Evolutionary conservation across 2,888 invertebrate genomes (phyloP), one percentile per base, ranked within the genome.

Genomic region (Hypolimnas misippus): DNA sequence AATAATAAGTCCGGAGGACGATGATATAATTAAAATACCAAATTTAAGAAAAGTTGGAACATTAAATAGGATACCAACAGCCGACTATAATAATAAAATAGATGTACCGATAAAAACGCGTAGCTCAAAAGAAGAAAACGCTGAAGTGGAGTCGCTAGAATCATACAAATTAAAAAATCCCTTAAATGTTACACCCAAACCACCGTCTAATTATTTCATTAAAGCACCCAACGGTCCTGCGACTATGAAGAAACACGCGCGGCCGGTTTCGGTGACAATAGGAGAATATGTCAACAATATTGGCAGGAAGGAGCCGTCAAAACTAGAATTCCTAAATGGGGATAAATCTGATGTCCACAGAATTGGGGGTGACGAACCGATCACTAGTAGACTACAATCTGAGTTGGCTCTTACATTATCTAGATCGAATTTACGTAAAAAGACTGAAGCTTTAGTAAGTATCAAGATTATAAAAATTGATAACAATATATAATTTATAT

Each of bases 331-430:
- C 78, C 89, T 96, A 49, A 87, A 82, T 64, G 84, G 83, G 50
- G 92, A 92, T 60, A 91, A 89, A 70, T 73, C 79, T 3, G 89
- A 88, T 59, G 85, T 82, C n/a, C 79, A 81, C 56, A 73, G 82
- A 67, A 79, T 79, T 62, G 79, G 82, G 56, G 91, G 90, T 29
- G 87, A 91, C 68, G 90, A 89, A 49, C 93, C 94, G 0, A 93
- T 95, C 55, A 92, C 94, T 14, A 94, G 94, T 74, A 93, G 94
- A 74, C 87, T 96, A 62, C 96, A 96, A 74, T 94, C 94, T 62
- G 96, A 96, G 87, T 87, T 96, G 70, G 94, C 94, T 59, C 93
- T 95, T 63, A 96, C 96, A 5, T 86, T 96, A 65, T 95, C 95
- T 73, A 94, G 96, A 79, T 96, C 96, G 58, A 96, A 96, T 90